phyloP scores from a whole-genome alignment of 2,888 invertebrate genomes.

The Leptinotarsa peninsularis region DNA sequence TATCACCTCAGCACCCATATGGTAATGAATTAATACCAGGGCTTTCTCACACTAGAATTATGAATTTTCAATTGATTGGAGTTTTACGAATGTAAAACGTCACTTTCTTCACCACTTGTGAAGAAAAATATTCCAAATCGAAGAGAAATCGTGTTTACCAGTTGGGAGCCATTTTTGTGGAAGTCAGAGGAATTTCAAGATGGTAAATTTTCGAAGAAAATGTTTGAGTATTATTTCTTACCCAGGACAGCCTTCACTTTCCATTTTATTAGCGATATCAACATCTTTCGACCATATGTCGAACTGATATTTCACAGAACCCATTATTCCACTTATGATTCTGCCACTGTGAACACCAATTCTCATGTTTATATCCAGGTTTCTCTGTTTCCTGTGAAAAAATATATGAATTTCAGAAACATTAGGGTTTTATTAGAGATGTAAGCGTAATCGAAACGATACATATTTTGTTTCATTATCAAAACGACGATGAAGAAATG shows the following conservation, averaged over 20 bases:
- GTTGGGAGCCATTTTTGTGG: too few relatives aligned
- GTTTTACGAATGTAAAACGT: too few relatives aligned
- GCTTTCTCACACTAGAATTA: too few relatives aligned
- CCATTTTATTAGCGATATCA: conserved; percentile 94
- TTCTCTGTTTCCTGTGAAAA: conserved; percentile 75
- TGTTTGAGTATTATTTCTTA: conserved; percentile 61
- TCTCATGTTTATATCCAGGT: conserved; percentile 92
- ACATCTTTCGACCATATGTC: conserved; percentile 97
- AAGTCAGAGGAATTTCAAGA: too few relatives aligned
- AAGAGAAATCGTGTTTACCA: too few relatives aligned
- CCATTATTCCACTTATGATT: conserved; percentile 91
- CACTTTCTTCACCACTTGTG: too few relatives aligned
- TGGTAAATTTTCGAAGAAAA: too few relatives aligned
- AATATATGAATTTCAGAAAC: background rate
- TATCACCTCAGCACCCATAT: too few relatives aligned
- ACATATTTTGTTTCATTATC: background rate
- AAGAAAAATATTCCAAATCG: too few relatives aligned
- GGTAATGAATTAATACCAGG: too few relatives aligned
- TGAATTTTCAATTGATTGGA: too few relatives aligned
- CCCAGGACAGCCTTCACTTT: conserved; percentile 91
- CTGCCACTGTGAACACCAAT: conserved; percentile 95
- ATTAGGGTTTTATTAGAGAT: background rate
- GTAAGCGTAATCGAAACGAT: background rate
- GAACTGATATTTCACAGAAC: conserved; percentile 94
- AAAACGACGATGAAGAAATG: too few relatives aligned